A percentile compares a stretch with the other conserved stretches of the same genome.
phyloP scores from a whole-genome alignment of 2,888 invertebrate species.

The Acronicta leporina region DNA sequence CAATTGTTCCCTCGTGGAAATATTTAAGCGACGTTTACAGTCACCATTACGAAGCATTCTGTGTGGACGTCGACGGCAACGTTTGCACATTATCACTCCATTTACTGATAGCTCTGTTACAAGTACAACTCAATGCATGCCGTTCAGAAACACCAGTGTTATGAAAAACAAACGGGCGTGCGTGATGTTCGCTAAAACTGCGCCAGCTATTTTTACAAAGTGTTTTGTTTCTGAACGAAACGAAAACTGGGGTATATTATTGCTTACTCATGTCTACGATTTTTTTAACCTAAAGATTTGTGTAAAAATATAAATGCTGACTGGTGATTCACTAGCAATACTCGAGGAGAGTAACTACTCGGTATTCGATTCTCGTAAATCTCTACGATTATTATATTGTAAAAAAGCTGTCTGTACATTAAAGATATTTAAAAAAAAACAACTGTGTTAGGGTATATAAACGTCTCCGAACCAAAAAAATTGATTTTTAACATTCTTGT shows the following conservation, averaged over 20 bases:
- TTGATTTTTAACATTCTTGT: no score
- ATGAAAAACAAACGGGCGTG: constrained; percentile 43
- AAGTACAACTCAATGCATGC: background rate
- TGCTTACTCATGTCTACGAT: background rate
- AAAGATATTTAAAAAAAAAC: no score
- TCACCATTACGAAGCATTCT: background rate
- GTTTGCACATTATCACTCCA: constrained; percentile 6
- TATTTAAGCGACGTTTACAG: background rate
- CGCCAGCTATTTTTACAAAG: constrained; percentile 36
- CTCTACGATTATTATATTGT: no score
- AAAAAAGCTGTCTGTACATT: no score
- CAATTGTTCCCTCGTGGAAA: background rate
- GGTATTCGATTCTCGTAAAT: no score
- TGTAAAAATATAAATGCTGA: background rate
- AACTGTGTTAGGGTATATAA: no score
- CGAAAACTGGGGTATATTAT: constrained; percentile 13
- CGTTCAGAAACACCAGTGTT: constrained; percentile 16
- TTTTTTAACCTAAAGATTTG: background rate
- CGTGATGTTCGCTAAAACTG: constrained; percentile 39
- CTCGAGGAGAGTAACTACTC: no score
- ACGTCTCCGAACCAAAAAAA: no score
- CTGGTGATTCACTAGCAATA: no score
- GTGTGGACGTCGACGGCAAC: background rate
- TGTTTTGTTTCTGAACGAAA: constrained; percentile 21
- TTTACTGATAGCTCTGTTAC: background rate